phyloP scores from a whole-genome alignment of 1,140 invertebrate species.

The Batillaria attramentaria region DNA sequence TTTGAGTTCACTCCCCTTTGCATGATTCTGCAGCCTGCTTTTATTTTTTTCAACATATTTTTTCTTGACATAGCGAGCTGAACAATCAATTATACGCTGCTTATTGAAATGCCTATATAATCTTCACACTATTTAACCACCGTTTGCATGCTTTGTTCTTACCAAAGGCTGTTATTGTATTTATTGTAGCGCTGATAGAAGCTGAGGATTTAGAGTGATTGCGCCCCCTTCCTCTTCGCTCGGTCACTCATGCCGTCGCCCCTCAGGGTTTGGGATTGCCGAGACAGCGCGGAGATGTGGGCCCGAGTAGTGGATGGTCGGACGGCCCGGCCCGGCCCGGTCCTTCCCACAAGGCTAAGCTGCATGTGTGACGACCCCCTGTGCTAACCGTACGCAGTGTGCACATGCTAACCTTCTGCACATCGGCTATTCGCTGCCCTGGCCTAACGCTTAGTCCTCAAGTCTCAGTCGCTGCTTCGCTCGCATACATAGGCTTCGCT shows the following conservation, averaged over 20 bases:
- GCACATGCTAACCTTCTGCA: too few species aligned
- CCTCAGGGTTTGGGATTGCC: background rate
- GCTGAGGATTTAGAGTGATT: slow-evolving; percentile 36
- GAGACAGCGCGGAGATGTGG: background rate
- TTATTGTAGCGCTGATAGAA: slow-evolving; percentile 35
- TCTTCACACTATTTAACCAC: background rate
- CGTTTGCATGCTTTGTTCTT: slow-evolving; percentile 11
- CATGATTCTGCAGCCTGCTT: too few species aligned
- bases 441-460: too few species aligned
- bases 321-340: background rate
- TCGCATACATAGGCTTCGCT: too few species aligned
- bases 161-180: slow-evolving; percentile 25
- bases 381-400: too few species aligned
- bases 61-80: too few species aligned
- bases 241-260: background rate
- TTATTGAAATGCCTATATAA: too few species aligned
- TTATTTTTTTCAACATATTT: too few species aligned
- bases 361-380: background rate
- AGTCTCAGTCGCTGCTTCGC: too few species aligned
- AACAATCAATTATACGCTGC: too few species aligned
- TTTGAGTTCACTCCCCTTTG: too few species aligned
- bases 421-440: too few species aligned
- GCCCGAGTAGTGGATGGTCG: background rate
- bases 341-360: background rate
- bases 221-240: slow-evolving; percentile 9